Base-by-base conservation (phyloP, 2,113 vertebrate species). In the Neolamprologus falcicula region DNA sequence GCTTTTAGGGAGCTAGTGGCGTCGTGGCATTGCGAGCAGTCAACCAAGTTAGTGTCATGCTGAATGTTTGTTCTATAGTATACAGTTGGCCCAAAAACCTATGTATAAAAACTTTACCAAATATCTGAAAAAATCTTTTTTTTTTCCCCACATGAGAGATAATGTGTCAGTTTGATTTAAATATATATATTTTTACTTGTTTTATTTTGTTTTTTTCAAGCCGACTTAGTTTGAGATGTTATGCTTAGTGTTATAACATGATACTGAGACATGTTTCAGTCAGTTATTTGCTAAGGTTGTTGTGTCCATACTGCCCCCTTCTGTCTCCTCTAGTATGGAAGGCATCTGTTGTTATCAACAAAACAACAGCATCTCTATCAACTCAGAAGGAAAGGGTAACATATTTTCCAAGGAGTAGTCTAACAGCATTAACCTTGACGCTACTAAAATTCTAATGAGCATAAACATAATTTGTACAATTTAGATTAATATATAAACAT, bases 281-380 rank as follows among this genome's bases (percentile, higher is more conserved):
- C 89, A 84, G 57, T 92, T 86, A 42, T 87, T 52, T 61, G 83
- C 19, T 84, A 55, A 82, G 53, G 91, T 92, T 90, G 90, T 92
- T 90, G 91, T 92, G 93, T 93, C 89, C 92, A 94, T 85, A 94
- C 94, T 94, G 94, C 95, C 94, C 95, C 92, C 94, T 94, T 95
- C 94, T 92, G 93, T 94, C 90, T 86, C 83, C 90, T 79, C 21
- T 21, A 66, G 89, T 63, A 53, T 54, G 24, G 68, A 83, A 89
- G 71, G 52, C 86, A 80, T 90, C 87, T 13, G 12, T 24, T 52
- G 14, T 84, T 66, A 89, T 87, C 79, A 90, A 89, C 83, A 91
- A 81, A 86, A 84, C 82, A 92, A 90, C 89, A 86, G 82, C 59
- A 71, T 88, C 92, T 95, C 78, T 90, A 89, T 94, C 91, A 92